Percentiles rank a stretch among this genome's conserved stretches.
Conservation (phyloP, 37 sponge, comb jelly and placozoan genomes). For the Ianthella basta region DNA sequence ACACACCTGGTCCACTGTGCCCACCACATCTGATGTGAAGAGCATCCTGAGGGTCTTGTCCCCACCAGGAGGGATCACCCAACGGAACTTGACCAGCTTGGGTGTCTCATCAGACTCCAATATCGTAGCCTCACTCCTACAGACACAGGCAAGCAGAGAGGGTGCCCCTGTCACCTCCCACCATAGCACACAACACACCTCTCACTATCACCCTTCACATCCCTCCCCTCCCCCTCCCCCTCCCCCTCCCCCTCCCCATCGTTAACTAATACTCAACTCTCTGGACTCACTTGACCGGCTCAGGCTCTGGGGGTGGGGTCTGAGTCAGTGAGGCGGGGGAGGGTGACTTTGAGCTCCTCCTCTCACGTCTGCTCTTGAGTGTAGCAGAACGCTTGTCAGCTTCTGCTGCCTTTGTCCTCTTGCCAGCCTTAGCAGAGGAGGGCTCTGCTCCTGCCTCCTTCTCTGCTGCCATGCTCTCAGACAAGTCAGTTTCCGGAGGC, state of each 20-base stretch:
- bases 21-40: constrained; percentile 82
- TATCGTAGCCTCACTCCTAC: constrained; percentile 13
- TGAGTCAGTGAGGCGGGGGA: constrained; percentile 31
- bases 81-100: constrained; percentile 77
- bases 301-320: neutral
- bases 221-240: too few relatives aligned
- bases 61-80: constrained; percentile 85
- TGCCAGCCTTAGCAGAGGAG: neutral
- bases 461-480: constrained; percentile 14
- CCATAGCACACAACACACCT: too few relatives aligned
- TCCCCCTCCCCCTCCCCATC: too few relatives aligned
- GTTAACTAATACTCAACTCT: neutral
- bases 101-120: neutral
- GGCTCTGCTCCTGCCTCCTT: constrained; percentile 15
- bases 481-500: neutral
- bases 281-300: constrained; percentile 17
- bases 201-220: too few relatives aligned
- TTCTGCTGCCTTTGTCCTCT: neutral
- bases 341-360: constrained; percentile 27
- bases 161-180: too few relatives aligned
- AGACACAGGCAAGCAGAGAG: too few relatives aligned
- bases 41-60: constrained; percentile 64
- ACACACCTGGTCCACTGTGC: constrained; percentile 78
- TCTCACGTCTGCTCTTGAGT: constrained; percentile 33
- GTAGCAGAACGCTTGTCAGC: constrained; percentile 13